Base-by-base conservation (phyloP, 1,140 invertebrate genomes). In the Hestina assimilis region DNA sequence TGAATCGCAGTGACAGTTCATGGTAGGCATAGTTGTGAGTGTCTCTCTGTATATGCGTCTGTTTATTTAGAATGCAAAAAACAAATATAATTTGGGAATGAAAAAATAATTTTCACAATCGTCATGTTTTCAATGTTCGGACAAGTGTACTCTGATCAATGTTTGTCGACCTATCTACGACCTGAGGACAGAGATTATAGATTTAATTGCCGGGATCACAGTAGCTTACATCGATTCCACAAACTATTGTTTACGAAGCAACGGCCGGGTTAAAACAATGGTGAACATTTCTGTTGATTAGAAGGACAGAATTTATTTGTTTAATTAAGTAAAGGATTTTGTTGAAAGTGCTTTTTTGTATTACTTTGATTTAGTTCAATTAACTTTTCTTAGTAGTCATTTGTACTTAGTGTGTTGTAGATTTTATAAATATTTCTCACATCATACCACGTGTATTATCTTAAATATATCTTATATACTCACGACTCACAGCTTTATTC, bases 161-260 rank as follows among this genome's bases (percentile, higher is more conserved):
- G 9, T 35, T 35, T 35, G 31, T 35, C 14, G 31, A 35, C 12
- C n/a, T 15, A 35, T 12, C 31, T 15, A 35, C 31, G 12, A 35
- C 31, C 31, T 35, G 31, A 12, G 14, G 12, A 35, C 12, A 35
- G 31, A 14, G 31, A 35, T 35, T 35, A 35, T 4, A 14, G 31
- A 35, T 35, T 35, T 35, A 35, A 35, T 35, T 35, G 31, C 4
- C 31, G 31, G 31, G 31, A 35, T 35, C 31, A 35, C 31, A 14
- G 31, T 35, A 35, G 31, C 31, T 35, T 35, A 35, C 31, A 35
- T 14, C 15, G 31, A 35, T 35, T 5, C 31, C 31, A 14, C 31
- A 35, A 35, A 35, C 31, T n/a, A 35, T 35, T 35, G 31, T 35
- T 14, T 35, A 35, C 31, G 31, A 14, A 17, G 14, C 31, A 8